Evolutionary conservation across 2,888 invertebrate genomes (phyloP), one percentile per base, ranked within the genome.

Genomic region (Tubulanus polymorphus): DNA sequence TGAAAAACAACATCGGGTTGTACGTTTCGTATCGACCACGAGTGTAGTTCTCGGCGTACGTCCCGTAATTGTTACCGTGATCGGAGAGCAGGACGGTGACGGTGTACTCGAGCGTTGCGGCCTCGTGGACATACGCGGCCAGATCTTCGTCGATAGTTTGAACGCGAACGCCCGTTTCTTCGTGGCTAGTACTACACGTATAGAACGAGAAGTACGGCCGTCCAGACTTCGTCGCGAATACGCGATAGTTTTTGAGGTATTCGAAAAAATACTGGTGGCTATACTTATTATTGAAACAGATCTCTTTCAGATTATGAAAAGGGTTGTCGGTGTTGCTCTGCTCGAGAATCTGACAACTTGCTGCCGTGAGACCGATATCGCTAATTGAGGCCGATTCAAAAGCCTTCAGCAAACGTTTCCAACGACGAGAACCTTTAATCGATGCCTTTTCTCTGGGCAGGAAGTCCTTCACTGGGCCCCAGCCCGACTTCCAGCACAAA

Each of bases 51-150:
- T 60, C 59, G 2, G 69, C 37, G 51, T 63, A 70, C n/a, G 54
- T 45, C 1, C 72, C 72, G 59, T 72, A 72, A 0, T 69, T 37
- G 53, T 72, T 72, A 2, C 72, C 72, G 57, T 72, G 72, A 51
- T 72, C 72, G 1, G 72, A 68, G 25, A 72, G 60, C 3, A 72
- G 15, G 2, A 72, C 49, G 1, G 72, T 70, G 29, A 72, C 30
- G 1, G 69, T 69, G 54, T 71, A 63, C 3, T 59, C 15, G 46
- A 61, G 56, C 15, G 48, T 28, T 3, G 61, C 23, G 1, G 51
- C 47, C 45, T 52, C 60, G 20, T 57, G 26, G 28, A 71, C 47
- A 55, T 70, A 69, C 3, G 58, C 20, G 23, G 61, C 57, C 10
- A 72, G 56, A 30, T 56, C 47, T 1, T 41, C 8, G 52, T 72